Percentiles rank a stretch among this genome's conserved stretches.
Conservation (phyloP, 2,113 vertebrate genomes). For the Nerophis lumbriciformis region DNA sequence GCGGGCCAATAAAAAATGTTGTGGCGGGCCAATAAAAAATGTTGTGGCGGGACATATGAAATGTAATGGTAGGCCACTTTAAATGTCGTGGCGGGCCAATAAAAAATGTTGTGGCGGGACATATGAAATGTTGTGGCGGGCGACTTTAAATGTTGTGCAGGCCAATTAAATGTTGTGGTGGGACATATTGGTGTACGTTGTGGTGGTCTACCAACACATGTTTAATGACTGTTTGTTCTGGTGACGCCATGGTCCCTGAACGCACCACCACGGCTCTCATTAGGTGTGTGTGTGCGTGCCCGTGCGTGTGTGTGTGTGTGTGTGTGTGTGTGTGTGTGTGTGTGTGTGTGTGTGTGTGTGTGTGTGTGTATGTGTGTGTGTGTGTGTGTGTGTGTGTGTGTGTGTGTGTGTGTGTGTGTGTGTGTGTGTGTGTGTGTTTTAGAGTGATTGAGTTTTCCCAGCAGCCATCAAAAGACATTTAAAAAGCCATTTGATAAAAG, state of each 20-base stretch:
- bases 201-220: too few species aligned
- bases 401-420: constrained; percentile 3
- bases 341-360: constrained; percentile 2
- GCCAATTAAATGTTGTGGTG: too few species aligned
- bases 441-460: constrained; percentile 60
- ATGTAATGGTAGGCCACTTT: too few species aligned
- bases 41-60: too few species aligned
- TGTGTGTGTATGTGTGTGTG: constrained; percentile 12
- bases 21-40: too few species aligned
- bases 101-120: too few species aligned
- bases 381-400: constrained; percentile 7
- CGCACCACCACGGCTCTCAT: not conserved
- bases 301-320: constrained; percentile 7
- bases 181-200: too few species aligned
- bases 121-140: too few species aligned
- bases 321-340: constrained; percentile 6
- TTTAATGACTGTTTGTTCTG: not conserved
- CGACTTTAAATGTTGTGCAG: too few species aligned
- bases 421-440: not conserved
- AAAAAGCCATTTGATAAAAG: constrained; percentile 64
- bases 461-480: constrained; percentile 66
- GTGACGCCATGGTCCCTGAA: not conserved
- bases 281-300: constrained; percentile 1
- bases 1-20: too few species aligned
- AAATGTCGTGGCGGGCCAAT: too few species aligned